phyloP scores from a whole-genome alignment of 2,797 vertebrate genomes.

The Lycodopsis pacificus region DNA sequence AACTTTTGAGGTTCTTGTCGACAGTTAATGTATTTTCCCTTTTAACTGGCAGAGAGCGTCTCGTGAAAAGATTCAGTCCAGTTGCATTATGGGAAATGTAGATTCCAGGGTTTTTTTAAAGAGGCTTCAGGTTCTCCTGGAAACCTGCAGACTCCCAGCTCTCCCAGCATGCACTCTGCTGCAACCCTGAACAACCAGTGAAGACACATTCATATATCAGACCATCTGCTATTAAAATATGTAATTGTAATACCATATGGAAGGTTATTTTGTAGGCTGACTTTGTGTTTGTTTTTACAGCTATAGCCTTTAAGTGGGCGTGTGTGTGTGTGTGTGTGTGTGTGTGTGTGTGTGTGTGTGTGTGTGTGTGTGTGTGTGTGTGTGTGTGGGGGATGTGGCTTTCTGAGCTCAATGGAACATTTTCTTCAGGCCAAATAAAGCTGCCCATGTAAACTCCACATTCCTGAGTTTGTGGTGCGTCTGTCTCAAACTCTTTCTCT shows the following conservation, averaged over 20 bases:
- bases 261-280: conserved; percentile 24
- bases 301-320: not conserved
- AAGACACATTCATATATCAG: not conserved
- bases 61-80: too few relatives aligned
- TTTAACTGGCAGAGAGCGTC: too few relatives aligned
- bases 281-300: not conserved
- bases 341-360: conserved; percentile 22
- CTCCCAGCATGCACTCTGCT: conserved; percentile 1
- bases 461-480: conserved; percentile 75
- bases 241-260: conserved; percentile 52
- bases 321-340: conserved; percentile 12
- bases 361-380: conserved; percentile 3
- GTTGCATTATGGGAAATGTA: too few relatives aligned
- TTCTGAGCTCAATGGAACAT: conserved; percentile 69
- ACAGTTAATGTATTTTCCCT: too few relatives aligned
- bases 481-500: conserved; percentile 47
- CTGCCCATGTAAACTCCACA: conserved; percentile 77
- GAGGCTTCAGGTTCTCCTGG: too few relatives aligned
- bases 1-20: too few relatives aligned
- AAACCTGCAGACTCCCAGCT: too few relatives aligned
- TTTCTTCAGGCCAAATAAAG: conserved; percentile 76
- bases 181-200: too few relatives aligned
- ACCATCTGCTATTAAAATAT: conserved; percentile 4
- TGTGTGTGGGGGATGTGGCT: conserved; percentile 14
- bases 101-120: too few relatives aligned